These are phyloP conservation scores for Lasioglossum albipes DNA, from an alignment of 1,140 invertebrate species.

Conservation along the genomic window DNA sequence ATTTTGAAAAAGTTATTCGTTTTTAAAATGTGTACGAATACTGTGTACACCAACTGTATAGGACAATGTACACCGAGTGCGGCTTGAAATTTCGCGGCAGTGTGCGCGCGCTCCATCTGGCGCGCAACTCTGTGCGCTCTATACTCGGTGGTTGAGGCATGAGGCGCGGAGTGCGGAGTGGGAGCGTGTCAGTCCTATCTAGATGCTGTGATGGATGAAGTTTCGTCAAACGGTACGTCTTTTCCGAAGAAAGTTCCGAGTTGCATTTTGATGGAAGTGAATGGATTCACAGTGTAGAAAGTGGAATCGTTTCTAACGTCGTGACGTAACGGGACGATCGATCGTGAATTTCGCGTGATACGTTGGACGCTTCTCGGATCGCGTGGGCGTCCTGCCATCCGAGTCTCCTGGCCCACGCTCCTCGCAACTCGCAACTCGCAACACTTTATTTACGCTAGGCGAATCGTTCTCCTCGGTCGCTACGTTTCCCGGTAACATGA, in stretches of 20 bases:
- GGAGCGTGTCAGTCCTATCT: conserved; percentile 68
- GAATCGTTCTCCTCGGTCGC: conserved; percentile 23
- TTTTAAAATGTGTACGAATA: too few relatives aligned
- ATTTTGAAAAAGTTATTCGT: too few relatives aligned
- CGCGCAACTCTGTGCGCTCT: conserved; percentile 13
- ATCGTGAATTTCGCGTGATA: conserved; percentile 25
- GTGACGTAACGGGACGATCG: background rate
- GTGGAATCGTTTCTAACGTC: background rate
- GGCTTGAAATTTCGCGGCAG: conserved; percentile 8
- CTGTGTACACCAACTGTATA: too few relatives aligned
- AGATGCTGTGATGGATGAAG: conserved; percentile 75
- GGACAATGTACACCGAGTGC: too few relatives aligned
- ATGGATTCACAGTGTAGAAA: background rate
- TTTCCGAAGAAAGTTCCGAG: conserved; percentile 20
- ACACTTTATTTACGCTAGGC: conserved; percentile 48
- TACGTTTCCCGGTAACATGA: background rate
- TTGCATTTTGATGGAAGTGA: conserved; percentile 2
- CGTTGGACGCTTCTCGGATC: conserved; percentile 35
- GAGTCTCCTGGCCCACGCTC: conserved; percentile 58
- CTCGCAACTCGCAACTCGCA: background rate
- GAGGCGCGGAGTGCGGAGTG: conserved; percentile 38
- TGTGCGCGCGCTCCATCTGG: background rate
- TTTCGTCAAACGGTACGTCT: conserved; percentile 72
- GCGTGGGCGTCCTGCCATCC: conserved; percentile 73
- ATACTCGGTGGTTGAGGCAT: conserved; percentile 27